A percentile compares a stretch with the other conserved stretches of the same genome.
Evolutionary conservation across 1,140 invertebrate species (phyloP).

Genomic region (Diabrotica virgifera): DNA sequence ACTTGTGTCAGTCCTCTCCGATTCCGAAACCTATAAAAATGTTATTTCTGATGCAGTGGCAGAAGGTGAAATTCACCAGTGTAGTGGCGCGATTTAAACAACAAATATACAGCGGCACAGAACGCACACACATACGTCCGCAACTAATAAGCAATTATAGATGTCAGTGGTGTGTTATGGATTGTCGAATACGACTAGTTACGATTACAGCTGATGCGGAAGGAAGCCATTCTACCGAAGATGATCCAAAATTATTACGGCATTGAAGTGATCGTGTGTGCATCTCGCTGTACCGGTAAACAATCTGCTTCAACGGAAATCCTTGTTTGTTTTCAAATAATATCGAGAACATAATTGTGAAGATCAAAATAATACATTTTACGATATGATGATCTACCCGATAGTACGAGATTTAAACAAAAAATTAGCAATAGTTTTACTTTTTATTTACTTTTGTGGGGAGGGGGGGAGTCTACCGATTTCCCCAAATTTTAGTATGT

Average conservation of each 20-base stretch:
- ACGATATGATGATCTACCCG: no score
- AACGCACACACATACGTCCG: constrained; percentile 5
- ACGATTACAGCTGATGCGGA: constrained; percentile 24
- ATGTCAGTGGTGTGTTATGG: constrained; percentile 25
- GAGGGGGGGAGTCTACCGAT: no score
- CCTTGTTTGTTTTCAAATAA: not conserved
- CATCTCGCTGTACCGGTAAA: constrained; percentile 19
- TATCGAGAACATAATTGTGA: no score
- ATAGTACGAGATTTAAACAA: no score
- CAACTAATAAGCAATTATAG: constrained; percentile 24
- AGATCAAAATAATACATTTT: no score
- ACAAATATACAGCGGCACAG: constrained; percentile 2
- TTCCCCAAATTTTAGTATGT: no score
- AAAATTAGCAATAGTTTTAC: no score
- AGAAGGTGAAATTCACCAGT: not conserved
- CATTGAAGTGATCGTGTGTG: constrained; percentile 25
- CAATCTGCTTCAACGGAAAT: constrained; percentile 26
- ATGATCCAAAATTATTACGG: constrained; percentile 26
- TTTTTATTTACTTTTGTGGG: no score
- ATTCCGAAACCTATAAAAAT: no score
- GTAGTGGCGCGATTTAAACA: not conserved
- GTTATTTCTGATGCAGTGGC: not conserved
- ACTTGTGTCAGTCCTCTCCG: no score
- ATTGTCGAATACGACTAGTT: constrained; percentile 24
- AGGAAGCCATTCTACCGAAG: constrained; percentile 25